Conservation (phyloP, 2,113 vertebrate genomes). For the Cololabis saira region DNA sequence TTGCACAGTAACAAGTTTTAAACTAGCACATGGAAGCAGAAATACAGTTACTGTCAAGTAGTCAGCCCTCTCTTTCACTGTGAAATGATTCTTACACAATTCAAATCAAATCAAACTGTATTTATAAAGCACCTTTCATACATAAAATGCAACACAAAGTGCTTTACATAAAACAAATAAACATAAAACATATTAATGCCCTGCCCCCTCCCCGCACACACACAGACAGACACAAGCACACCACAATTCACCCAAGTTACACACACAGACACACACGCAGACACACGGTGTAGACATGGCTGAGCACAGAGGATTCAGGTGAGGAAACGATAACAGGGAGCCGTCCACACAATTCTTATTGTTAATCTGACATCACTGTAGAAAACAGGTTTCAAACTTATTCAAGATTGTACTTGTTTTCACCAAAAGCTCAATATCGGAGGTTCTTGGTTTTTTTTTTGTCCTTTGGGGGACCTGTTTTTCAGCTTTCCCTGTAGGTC, state of each 20-base stretch:
- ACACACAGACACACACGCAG: no score
- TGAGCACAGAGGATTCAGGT: no score
- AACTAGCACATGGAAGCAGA: conserved; percentile 1
- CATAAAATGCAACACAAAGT: no score
- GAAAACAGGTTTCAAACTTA: conserved; percentile 15
- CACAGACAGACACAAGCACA: no score
- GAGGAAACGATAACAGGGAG: no score
- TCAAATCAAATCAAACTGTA: no score
- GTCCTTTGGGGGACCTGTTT: conserved; percentile 11
- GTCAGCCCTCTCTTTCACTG: not conserved
- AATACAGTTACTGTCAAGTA: not conserved
- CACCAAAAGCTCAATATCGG: conserved; percentile 4
- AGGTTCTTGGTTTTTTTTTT: conserved; percentile 5
- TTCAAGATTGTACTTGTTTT: conserved; percentile 6
- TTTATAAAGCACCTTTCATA: no score
- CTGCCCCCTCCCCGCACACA: no score
- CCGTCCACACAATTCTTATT: not conserved
- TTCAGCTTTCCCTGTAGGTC: conserved; percentile 15
- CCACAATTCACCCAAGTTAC: no score
- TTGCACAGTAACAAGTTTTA: not conserved
- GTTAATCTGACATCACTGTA: not conserved
- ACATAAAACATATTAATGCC: no score
- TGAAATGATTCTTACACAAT: not conserved
- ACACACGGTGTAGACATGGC: no score
- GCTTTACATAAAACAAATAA: no score